phyloP scores from a whole-genome alignment of 1,140 invertebrate species.

The Limonius californicus region DNA sequence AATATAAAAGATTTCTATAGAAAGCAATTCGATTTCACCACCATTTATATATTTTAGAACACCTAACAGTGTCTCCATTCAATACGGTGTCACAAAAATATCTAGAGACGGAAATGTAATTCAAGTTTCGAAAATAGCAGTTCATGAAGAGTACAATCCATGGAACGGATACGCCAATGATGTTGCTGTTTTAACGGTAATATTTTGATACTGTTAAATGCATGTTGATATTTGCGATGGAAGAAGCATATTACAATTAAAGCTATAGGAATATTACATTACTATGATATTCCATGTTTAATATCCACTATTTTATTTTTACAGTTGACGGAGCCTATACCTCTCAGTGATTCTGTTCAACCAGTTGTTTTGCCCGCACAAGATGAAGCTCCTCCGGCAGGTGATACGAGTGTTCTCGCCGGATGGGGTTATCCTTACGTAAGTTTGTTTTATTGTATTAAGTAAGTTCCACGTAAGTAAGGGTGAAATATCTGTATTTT shows the following conservation, averaged over 20 bases:
- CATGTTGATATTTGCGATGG: neutral
- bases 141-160: neutral
- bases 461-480: too few species aligned
- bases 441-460: neutral
- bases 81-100: neutral
- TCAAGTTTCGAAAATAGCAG: neutral
- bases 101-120: neutral
- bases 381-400: neutral
- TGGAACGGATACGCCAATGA: neutral
- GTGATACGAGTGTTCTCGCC: too few species aligned
- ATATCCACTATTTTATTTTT: neutral
- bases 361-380: neutral
- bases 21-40: too few species aligned
- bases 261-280: neutral
- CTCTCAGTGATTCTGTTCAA: neutral
- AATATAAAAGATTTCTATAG: too few species aligned
- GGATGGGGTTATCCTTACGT: too few species aligned
- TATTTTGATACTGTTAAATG: too few species aligned
- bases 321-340: neutral
- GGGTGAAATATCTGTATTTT: too few species aligned
- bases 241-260: neutral
- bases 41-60: too few species aligned
- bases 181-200: neutral
- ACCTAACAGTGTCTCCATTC: too few species aligned
- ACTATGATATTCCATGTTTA: neutral